Conservation (phyloP, 2,113 vertebrate species). For the Nerophis ophidion region DNA sequence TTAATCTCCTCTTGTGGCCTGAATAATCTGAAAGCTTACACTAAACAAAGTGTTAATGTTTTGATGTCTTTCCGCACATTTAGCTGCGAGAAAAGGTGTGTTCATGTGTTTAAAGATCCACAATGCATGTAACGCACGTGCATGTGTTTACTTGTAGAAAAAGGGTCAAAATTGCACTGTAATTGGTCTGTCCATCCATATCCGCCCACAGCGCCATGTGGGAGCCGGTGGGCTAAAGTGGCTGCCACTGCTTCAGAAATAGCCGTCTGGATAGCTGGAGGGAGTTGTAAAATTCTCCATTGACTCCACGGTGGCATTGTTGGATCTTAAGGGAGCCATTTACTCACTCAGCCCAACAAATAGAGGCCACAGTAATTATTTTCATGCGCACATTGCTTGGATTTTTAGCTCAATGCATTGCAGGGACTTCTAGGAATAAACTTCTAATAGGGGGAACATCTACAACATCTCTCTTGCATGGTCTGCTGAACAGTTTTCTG, state of each 20-base stretch:
- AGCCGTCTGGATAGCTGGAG: slow-evolving; percentile 56
- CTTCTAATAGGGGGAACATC: slow-evolving; percentile 22
- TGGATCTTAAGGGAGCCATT: slow-evolving; percentile 52
- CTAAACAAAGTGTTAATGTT: slow-evolving; percentile 44
- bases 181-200: slow-evolving; percentile 66
- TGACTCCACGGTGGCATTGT: slow-evolving; percentile 56
- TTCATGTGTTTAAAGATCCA: slow-evolving; percentile 20
- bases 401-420: slow-evolving; percentile 26
- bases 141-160: slow-evolving; percentile 34
- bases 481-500: slow-evolving; percentile 25
- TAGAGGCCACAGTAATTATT: slow-evolving; percentile 42
- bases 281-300: slow-evolving; percentile 62
- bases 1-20: slow-evolving; percentile 37
- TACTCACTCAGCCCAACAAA: slow-evolving; percentile 56
- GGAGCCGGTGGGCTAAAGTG: slow-evolving; percentile 51
- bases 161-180: slow-evolving; percentile 34
- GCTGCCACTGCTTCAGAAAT: slow-evolving; percentile 62
- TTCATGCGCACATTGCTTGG: slow-evolving; percentile 43
- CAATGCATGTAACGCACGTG: slow-evolving; percentile 16
- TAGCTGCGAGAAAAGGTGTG: slow-evolving; percentile 42
- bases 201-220: slow-evolving; percentile 57
- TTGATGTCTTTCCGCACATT: slow-evolving; percentile 66
- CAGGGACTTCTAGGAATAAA: slow-evolving; percentile 19
- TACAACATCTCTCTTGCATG: slow-evolving; percentile 33
- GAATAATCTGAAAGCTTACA: slow-evolving; percentile 21